Conservation (phyloP, 1,140 invertebrate species). For the Maconellicoccus hirsutus region DNA sequence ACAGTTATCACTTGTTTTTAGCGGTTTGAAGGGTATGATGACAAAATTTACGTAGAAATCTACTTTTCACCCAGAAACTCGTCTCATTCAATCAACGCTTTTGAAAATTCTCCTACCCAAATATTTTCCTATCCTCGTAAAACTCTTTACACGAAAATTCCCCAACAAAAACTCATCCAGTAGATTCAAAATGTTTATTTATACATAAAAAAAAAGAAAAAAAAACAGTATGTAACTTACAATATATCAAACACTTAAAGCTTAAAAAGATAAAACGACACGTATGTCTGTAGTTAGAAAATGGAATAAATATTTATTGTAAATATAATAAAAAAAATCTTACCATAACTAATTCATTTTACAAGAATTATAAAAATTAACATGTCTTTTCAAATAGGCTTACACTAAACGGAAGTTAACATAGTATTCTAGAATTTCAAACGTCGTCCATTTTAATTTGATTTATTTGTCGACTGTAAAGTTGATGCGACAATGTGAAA, state of each 20-base stretch:
- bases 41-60: too few relatives aligned
- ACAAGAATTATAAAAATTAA: constrained; percentile 15
- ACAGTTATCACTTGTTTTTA: too few relatives aligned
- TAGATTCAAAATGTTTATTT: constrained; percentile 6
- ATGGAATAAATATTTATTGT: constrained; percentile 21
- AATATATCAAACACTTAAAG: constrained; percentile 18
- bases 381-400: neutral
- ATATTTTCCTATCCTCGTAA: too few relatives aligned
- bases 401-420: neutral
- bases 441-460: neutral
- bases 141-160: too few relatives aligned
- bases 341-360: constrained; percentile 10
- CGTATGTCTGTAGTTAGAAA: constrained; percentile 12
- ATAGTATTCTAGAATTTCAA: constrained; percentile 1
- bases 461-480: neutral
- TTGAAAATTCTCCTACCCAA: too few relatives aligned
- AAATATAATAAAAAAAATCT: constrained; percentile 13
- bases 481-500: neutral
- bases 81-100: too few relatives aligned
- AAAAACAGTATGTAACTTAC: constrained; percentile 15
- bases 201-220: constrained; percentile 12
- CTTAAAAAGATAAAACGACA: constrained; percentile 18
- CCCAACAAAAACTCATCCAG: too few relatives aligned
- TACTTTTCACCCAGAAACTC: too few relatives aligned
- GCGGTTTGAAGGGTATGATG: too few relatives aligned